A percentile compares a stretch with the other conserved stretches of the same genome.
Conservation (phyloP, 2,113 vertebrate genomes). For the Typhlomys cinereus region DNA sequence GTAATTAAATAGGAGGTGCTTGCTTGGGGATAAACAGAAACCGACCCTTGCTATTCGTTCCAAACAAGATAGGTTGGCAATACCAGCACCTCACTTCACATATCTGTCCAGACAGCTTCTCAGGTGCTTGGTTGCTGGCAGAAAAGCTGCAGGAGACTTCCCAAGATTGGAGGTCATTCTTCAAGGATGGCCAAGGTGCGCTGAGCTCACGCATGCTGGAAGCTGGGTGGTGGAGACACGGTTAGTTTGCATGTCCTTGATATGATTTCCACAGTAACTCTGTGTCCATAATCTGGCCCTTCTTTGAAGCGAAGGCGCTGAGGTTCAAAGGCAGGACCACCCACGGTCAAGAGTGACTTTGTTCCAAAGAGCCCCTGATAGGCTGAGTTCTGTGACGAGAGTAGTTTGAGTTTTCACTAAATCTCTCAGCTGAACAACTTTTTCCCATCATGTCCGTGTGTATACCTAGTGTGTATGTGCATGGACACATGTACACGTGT, state of each 20-base stretch:
- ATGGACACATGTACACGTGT: too few species aligned
- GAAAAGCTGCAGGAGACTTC: not conserved
- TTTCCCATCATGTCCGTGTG: too few species aligned
- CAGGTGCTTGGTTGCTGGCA: not conserved
- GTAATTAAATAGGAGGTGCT: not conserved
- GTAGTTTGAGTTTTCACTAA: not conserved
- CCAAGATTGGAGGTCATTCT: not conserved
- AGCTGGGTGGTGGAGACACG: not conserved
- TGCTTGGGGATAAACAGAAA: not conserved
- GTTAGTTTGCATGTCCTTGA: not conserved
- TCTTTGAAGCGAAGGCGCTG: not conserved
- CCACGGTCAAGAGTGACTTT: not conserved
- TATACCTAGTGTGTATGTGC: too few species aligned
- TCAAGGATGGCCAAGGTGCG: not conserved
- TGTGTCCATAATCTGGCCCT: not conserved
- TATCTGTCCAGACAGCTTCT: not conserved
- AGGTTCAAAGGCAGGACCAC: not conserved
- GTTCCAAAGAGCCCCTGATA: not conserved
- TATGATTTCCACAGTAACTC: not conserved
- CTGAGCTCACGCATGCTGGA: not conserved
- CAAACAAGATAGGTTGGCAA: not conserved
- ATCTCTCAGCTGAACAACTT: not conserved
- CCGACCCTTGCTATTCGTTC: not conserved
- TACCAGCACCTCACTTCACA: not conserved
- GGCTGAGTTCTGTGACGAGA: not conserved